These are phyloP conservation scores for Microtus ochrogaster DNA, from an alignment of 2,113 vertebrate species.

Conservation along the genomic window DNA sequence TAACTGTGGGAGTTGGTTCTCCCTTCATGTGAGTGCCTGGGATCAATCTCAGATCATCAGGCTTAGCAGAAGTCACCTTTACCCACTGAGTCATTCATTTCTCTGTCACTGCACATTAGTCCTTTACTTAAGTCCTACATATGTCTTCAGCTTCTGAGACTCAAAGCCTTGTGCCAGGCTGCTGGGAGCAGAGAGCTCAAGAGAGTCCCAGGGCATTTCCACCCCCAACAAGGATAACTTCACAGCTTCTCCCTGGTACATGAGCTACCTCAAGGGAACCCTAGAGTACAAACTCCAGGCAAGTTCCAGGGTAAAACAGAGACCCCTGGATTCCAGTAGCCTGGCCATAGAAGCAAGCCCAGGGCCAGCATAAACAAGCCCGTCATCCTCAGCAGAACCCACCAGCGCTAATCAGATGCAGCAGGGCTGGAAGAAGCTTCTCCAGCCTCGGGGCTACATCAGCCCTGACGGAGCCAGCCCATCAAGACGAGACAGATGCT, in stretches of 20 bases:
- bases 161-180: not conserved
- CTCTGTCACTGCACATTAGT: not conserved
- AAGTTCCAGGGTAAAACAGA: not conserved
- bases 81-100: not conserved
- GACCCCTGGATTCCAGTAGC: conserved; percentile 58
- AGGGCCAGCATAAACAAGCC: conserved; percentile 62
- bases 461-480: not conserved
- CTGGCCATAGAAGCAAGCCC: not conserved
- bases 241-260: not conserved
- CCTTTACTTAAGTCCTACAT: not conserved
- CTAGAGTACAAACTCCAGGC: not conserved
- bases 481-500: not conserved
- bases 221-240: not conserved
- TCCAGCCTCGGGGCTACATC: not conserved
- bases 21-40: not conserved
- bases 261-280: not conserved
- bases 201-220: not conserved
- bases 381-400: not conserved
- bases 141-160: not conserved
- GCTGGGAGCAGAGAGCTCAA: not conserved
- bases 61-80: not conserved
- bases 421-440: not conserved
- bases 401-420: conserved; percentile 32
- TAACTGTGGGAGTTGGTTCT: not conserved
- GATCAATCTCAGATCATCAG: not conserved